Evolutionary conservation across 1,140 invertebrate species (phyloP).

Genomic region (Battus philenor): DNA sequence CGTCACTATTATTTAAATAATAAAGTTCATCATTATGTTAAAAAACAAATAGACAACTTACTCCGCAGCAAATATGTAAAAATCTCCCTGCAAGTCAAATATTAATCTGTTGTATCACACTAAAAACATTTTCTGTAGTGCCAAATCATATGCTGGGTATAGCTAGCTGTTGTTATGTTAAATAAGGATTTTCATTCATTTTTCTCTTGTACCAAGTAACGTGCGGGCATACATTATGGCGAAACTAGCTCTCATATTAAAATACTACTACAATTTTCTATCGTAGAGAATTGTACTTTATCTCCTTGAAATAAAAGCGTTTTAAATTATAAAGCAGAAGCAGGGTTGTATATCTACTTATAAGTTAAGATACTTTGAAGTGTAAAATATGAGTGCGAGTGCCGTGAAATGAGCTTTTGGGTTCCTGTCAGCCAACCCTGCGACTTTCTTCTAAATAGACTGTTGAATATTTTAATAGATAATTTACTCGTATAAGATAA

Average conservation of each 20-base stretch:
- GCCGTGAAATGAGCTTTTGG: slow-evolving; percentile 62
- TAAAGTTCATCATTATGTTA: too few species aligned
- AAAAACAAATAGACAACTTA: too few species aligned
- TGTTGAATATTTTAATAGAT: slow-evolving; percentile 15
- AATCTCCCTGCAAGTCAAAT: too few species aligned
- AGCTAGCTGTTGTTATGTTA: too few species aligned
- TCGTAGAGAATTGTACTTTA: slow-evolving; percentile 34
- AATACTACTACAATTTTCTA: slow-evolving; percentile 7
- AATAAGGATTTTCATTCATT: too few species aligned
- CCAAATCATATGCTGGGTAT: too few species aligned
- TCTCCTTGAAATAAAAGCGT: slow-evolving; percentile 34
- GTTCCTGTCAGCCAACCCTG: slow-evolving; percentile 43
- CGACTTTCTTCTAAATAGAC: slow-evolving; percentile 39
- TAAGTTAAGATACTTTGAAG: slow-evolving; percentile 47
- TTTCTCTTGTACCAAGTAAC: slow-evolving; percentile 43
- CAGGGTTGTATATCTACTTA: slow-evolving; percentile 28
- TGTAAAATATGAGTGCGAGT: slow-evolving; percentile 62
- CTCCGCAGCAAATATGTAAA: too few species aligned
- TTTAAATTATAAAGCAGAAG: slow-evolving; percentile 30
- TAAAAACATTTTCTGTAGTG: too few species aligned
- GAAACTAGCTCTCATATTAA: slow-evolving; percentile 40
- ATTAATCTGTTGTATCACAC: too few species aligned
- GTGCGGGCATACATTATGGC: slow-evolving; percentile 38
- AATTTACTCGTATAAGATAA: slow-evolving; percentile 13
- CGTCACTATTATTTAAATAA: too few species aligned